A percentile compares a stretch with the other conserved stretches of the same genome.
Conservation (phyloP, 2,113 vertebrate genomes). For the Phalacrocorax brasilianus region DNA sequence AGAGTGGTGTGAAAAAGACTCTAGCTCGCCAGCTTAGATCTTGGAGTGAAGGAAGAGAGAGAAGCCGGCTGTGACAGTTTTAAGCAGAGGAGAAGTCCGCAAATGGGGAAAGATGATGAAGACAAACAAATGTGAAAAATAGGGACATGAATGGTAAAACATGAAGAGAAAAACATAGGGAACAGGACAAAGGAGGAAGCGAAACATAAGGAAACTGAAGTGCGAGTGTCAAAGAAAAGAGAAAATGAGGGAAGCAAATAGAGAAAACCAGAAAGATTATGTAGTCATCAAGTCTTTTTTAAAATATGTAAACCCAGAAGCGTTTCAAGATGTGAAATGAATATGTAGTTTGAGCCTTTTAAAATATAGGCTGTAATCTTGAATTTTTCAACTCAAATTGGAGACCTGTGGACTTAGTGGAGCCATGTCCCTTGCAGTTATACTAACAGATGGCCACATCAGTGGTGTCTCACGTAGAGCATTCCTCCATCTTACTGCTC, state of each 20-base stretch:
- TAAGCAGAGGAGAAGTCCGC: not conserved
- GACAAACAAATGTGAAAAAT: not conserved
- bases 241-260: constrained; percentile 2
- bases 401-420: not conserved
- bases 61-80: not conserved
- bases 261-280: not conserved
- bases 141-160: not conserved
- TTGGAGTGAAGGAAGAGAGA: not conserved
- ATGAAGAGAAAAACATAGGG: constrained; percentile 4
- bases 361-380: not conserved
- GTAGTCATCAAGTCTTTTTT: not conserved
- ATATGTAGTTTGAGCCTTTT: not conserved
- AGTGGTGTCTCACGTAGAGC: not conserved
- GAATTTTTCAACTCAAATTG: not conserved
- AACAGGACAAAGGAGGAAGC: constrained; percentile 24
- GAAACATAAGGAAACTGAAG: constrained; percentile 19
- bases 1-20: not conserved
- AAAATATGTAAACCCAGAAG: not conserved
- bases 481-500: not conserved
- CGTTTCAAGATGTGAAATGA: constrained; percentile 13
- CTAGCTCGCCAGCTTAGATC: not conserved
- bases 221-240: not conserved
- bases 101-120: not conserved
- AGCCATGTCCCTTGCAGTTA: not conserved
- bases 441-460: not conserved